Conservation (phyloP, 1,140 invertebrate genomes). For the Camponotus pennsylvanicus region DNA sequence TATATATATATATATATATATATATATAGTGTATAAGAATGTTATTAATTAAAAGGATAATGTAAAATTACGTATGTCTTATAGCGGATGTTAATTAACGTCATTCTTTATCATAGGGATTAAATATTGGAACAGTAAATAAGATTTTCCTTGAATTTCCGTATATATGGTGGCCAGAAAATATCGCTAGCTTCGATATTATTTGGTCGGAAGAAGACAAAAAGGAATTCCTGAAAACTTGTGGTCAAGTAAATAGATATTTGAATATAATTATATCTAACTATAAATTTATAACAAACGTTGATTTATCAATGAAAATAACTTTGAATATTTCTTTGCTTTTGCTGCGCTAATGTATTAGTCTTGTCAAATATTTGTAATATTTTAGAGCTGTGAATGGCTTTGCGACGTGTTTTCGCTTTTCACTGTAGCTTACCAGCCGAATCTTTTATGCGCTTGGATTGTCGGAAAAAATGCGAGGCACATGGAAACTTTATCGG, state of each 20-base stretch:
- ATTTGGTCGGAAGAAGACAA: slow-evolving; percentile 87
- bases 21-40: too few species aligned
- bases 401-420: slow-evolving; percentile 89
- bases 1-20: too few species aligned
- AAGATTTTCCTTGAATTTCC: slow-evolving; percentile 92
- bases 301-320: background rate
- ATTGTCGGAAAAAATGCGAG: slow-evolving; percentile 87
- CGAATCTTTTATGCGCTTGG: slow-evolving; percentile 90
- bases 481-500: slow-evolving; percentile 87
- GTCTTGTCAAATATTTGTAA: slow-evolving; percentile 31
- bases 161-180: slow-evolving; percentile 88
- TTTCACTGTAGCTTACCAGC: slow-evolving; percentile 89
- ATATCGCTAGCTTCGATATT: slow-evolving; percentile 83
- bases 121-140: slow-evolving; percentile 88
- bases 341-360: background rate
- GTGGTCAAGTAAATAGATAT: slow-evolving; percentile 60
- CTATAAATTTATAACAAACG: background rate
- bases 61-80: background rate
- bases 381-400: slow-evolving; percentile 86
- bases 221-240: slow-evolving; percentile 72
- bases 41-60: slow-evolving; percentile 3
- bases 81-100: slow-evolving; percentile 32
- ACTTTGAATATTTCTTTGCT: background rate
- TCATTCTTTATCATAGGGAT: slow-evolving; percentile 76
- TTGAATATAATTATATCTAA: background rate